Conservation (phyloP, 2,888 invertebrate genomes). For the Pomacea canaliculata region DNA sequence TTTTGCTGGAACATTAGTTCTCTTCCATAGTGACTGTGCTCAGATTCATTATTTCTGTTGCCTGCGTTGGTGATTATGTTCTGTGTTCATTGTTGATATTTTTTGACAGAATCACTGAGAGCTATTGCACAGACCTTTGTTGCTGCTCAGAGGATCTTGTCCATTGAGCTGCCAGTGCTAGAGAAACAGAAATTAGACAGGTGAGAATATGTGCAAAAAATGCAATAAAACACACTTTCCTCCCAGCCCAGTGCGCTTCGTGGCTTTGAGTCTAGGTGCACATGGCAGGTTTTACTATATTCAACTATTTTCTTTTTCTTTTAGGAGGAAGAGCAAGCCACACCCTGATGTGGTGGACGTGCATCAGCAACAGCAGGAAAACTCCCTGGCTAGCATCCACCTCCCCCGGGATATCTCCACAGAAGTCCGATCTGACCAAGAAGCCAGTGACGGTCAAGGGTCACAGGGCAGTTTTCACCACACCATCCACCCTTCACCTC, state of each 20-base stretch:
- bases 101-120: constrained; percentile 82
- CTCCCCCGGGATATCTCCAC: constrained; percentile 60
- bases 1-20: too few species aligned
- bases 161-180: constrained; percentile 47
- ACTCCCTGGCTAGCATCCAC: constrained; percentile 53
- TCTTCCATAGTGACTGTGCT: too few species aligned
- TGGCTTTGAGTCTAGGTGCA: too few species aligned
- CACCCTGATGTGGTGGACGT: constrained; percentile 62
- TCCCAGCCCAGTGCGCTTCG: too few species aligned
- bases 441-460: neutral
- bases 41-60: too few species aligned
- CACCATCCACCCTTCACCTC: neutral
- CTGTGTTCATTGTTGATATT: too few species aligned
- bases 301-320: constrained; percentile 6
- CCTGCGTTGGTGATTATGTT: too few species aligned
- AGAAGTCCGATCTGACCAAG: constrained; percentile 36
- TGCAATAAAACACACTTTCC: too few species aligned
- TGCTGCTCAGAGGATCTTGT: constrained; percentile 73
- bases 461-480: neutral
- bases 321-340: constrained; percentile 57
- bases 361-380: constrained; percentile 60
- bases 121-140: constrained; percentile 87
- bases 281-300: too few species aligned
- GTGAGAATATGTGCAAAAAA: constrained; percentile 37
- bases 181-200: constrained; percentile 62